Evolutionary conservation across 2,888 invertebrate genomes (phyloP), one percentile per base, ranked within the genome.

Genomic region (Hypena proboscidalis): DNA sequence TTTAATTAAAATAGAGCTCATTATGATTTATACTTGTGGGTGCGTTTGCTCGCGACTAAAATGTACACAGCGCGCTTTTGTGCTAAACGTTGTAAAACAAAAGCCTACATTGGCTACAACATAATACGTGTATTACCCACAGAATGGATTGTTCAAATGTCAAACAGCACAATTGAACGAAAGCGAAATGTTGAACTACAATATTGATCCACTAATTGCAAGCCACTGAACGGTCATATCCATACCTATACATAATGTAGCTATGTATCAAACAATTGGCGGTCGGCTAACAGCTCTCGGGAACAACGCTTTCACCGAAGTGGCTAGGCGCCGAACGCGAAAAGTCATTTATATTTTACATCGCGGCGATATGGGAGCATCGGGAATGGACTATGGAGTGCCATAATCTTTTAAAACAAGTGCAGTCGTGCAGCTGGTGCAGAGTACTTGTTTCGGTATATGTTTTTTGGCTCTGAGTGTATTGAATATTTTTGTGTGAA

Each of bases 311-410:
- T 41, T 57, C 25, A 59, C 43, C 33, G 17, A 22, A 52, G 30
- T 47, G 35, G 27, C n/a, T 33, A 42, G 15, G 20, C 25, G 41
- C 38, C 40, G 40, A 47, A n/a, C n/a, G n/a, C n/a, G n/a, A 52
- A 50, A 48, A 58, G 38, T 41, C 40, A 45, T 63, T 55, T 58
- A 58, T 58, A 48, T 60, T 63, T 53, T 50, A 63, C 47, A 31
- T 5, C 25, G 8, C 26, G 26, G 36, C 40, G 45, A 46, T 55
- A 52, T 55, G 45, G 19, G 11, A 50, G 33, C 29, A 32, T 43
- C 30, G 30, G 39, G 29, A 39, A 40, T 49, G 39, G 34, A 27
- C 13, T 46, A 31, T 42, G 32, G 37, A 42, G 33, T 36, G 22
- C 22, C 11, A 36, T 41, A 40, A 46, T 63, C 38, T 29, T 45